Evolutionary conservation across 2,888 invertebrate species (phyloP).

Genomic region (Dasysyrphus tricinctus): DNA sequence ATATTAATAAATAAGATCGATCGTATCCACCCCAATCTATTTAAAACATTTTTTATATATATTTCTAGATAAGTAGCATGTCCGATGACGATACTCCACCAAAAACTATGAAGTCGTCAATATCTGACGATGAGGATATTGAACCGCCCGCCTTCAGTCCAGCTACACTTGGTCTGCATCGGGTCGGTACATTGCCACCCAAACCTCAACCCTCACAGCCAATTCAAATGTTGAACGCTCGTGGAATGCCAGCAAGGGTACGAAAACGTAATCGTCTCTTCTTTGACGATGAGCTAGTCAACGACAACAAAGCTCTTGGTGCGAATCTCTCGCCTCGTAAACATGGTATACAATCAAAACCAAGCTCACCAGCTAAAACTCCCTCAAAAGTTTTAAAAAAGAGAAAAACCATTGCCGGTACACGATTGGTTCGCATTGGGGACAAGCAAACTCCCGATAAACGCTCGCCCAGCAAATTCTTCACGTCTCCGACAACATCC

Average conservation of each 20-base stretch:
- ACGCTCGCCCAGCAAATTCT: conserved; percentile 58
- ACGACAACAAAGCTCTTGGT: conserved; percentile 90
- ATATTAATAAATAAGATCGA: background rate
- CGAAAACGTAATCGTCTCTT: conserved; percentile 95
- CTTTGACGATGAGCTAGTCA: conserved; percentile 94
- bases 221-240: conserved; percentile 91
- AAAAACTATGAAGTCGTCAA: conserved; percentile 66
- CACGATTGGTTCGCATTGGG: conserved; percentile 83
- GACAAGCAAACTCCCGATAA: conserved; percentile 71
- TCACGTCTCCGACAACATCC: conserved; percentile 37
- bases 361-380: conserved; percentile 84
- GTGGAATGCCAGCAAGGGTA: conserved; percentile 95
- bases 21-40: background rate
- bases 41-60: background rate
- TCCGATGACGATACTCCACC: conserved; percentile 72
- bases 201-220: conserved; percentile 88
- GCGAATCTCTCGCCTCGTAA: conserved; percentile 83
- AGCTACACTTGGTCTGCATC: conserved; percentile 91
- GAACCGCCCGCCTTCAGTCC: conserved; percentile 90
- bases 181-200: conserved; percentile 91
- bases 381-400: conserved; percentile 84
- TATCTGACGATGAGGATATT: conserved; percentile 86
- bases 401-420: conserved; percentile 82
- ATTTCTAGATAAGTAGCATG: conserved; percentile 67
- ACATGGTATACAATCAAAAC: conserved; percentile 80